Base-by-base conservation (phyloP, 2,888 invertebrate genomes). In the Meiosimyza platycephala region DNA sequence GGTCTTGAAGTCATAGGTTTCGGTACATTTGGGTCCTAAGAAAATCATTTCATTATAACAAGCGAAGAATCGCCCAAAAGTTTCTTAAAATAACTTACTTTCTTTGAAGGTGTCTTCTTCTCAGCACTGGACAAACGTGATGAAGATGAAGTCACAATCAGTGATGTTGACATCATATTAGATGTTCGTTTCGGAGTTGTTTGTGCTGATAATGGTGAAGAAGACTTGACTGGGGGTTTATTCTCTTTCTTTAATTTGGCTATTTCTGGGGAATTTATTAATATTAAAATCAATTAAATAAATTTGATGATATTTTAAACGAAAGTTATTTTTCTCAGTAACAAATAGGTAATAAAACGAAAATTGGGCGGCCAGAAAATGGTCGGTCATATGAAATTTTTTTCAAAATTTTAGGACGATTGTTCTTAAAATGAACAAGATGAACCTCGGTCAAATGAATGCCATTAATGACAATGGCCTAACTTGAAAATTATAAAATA, bases 221-320 rank as follows among this genome's bases (percentile, higher is more conserved):
- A 79, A 74, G 81, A 82, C 78, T 85, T 86, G 15, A 89, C 81
- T 72, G 90, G 90, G 76, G 90, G 90, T 83, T 88, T 83, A 60
- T 84, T 88, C 64, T 86, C 88, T 77, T 88, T 86, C 75, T 86
- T 87, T 71, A 85, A 79, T 81, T 85, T 86, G 73, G 85, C 85
- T 15, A 85, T 82, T 78, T 85, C 85, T 85, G 40, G 1, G 9
- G 9, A 40, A 40, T 40, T 9, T 40, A 28, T 28, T 28, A 60
- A 75, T 74, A 64, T 59, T 72, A 60, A 71, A 28, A 4, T 28
- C 28, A 28, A 28, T 28, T 28, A 28, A 28, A 4, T 28, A 4
- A 28, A 28, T 28, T 2, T 2, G 2, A 28, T 28, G 4, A 4
- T 28, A 28, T 28, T 28, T 28, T 3, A 28, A 28, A 28, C 3